Evolutionary conservation across 92 coral and sea anemone species (phyloP).

Genomic region (Porites evermanni): DNA sequence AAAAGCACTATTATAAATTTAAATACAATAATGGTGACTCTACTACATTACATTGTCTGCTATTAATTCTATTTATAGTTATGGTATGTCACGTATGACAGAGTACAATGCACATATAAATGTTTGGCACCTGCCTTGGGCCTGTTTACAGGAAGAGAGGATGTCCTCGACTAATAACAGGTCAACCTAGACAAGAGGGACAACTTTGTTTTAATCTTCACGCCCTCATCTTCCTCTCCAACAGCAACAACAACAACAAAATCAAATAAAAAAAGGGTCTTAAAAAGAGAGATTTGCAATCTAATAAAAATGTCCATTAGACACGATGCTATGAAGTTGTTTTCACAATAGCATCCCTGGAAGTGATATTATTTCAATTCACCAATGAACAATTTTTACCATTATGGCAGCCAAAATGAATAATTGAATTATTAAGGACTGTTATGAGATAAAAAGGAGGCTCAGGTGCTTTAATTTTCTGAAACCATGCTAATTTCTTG

Average conservation of each 20-base stretch:
- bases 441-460: neutral
- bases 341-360: too few relatives aligned
- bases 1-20: neutral
- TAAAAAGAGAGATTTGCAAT: neutral
- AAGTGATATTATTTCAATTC: too few relatives aligned
- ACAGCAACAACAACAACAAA: neutral
- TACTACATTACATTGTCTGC: neutral
- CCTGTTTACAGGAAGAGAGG: neutral
- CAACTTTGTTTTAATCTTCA: neutral
- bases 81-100: neutral
- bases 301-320: neutral
- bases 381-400: too few relatives aligned
- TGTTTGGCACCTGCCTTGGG: neutral
- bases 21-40: neutral
- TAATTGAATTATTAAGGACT: neutral
- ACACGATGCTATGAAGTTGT: neutral
- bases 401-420: too few relatives aligned
- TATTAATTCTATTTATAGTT: neutral
- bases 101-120: neutral
- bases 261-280: neutral
- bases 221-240: neutral
- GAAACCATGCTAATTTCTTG: neutral
- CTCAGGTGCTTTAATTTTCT: too few relatives aligned
- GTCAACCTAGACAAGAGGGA: neutral
- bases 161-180: neutral